Percentiles rank a stretch among this genome's conserved stretches.
Conservation (phyloP, 2,797 vertebrate genomes). For the Gallinago nigripennis region DNA sequence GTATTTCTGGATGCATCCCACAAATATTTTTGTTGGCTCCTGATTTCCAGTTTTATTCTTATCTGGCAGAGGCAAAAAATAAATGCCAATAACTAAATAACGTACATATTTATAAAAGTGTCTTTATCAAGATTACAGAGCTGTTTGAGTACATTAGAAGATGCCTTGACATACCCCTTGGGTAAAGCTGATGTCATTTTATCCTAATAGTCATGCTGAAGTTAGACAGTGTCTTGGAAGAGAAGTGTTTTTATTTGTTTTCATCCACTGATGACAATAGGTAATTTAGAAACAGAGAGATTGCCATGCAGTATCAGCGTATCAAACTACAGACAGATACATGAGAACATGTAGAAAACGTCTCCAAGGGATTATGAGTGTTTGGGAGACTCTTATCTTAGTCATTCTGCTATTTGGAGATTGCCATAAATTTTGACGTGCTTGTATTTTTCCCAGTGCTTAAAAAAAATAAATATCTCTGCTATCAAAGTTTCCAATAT, state of each 20-base stretch:
- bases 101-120: neutral
- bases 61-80: neutral
- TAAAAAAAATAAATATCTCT: neutral
- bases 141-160: neutral
- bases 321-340: neutral
- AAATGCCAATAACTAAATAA: neutral
- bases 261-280: neutral
- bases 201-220: neutral
- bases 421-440: neutral
- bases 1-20: neutral
- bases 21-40: neutral
- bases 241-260: neutral
- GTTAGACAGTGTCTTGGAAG: neutral
- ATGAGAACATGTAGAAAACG: neutral
- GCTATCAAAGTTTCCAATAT: neutral
- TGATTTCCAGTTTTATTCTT: neutral
- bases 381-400: neutral
- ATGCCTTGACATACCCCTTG: neutral
- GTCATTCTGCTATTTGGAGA: neutral
- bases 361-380: neutral
- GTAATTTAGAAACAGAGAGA: neutral
- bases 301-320: neutral
- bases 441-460: neutral
- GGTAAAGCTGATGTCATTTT: neutral
- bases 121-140: neutral